phyloP scores from a whole-genome alignment of 2,113 vertebrate genomes.

The Psittacus erithacus region DNA sequence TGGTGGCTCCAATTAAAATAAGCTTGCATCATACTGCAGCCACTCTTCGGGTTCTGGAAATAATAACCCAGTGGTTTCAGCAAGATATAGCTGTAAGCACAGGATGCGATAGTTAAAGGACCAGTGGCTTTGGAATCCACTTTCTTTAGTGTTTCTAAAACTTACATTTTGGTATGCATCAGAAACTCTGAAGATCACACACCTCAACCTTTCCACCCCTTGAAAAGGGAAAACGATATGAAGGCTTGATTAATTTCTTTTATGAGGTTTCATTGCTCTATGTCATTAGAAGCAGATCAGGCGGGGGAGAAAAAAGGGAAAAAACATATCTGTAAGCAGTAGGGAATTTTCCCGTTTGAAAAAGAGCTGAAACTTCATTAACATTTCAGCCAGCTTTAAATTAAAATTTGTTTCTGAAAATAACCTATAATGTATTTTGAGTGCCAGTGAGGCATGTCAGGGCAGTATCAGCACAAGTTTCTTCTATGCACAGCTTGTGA shows the following conservation, averaged over 20 bases:
- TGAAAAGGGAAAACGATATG: background rate
- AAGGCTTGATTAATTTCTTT: constrained; percentile 11
- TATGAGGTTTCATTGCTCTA: background rate
- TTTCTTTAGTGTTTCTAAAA: background rate
- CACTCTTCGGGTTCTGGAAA: background rate
- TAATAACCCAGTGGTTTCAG: background rate
- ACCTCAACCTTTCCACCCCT: background rate
- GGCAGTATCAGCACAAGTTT: background rate
- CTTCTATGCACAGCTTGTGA: background rate
- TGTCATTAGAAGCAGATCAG: background rate
- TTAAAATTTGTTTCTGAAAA: constrained; percentile 36
- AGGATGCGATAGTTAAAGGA: background rate
- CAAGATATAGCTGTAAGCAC: background rate
- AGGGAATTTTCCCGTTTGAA: background rate
- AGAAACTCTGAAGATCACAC: background rate
- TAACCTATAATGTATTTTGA: constrained; percentile 18
- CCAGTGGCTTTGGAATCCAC: constrained; percentile 7
- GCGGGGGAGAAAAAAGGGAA: background rate
- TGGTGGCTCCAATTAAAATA: background rate
- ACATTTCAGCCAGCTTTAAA: constrained; percentile 31
- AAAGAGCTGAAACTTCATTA: constrained; percentile 38
- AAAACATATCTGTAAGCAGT: background rate
- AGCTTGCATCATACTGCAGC: background rate
- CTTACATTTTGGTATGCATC: background rate
- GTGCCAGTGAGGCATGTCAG: background rate